Percentiles rank a stretch among this genome's conserved stretches.
phyloP scores from a whole-genome alignment of 2,113 vertebrate species.

The Oncorhynchus clarkii region DNA sequence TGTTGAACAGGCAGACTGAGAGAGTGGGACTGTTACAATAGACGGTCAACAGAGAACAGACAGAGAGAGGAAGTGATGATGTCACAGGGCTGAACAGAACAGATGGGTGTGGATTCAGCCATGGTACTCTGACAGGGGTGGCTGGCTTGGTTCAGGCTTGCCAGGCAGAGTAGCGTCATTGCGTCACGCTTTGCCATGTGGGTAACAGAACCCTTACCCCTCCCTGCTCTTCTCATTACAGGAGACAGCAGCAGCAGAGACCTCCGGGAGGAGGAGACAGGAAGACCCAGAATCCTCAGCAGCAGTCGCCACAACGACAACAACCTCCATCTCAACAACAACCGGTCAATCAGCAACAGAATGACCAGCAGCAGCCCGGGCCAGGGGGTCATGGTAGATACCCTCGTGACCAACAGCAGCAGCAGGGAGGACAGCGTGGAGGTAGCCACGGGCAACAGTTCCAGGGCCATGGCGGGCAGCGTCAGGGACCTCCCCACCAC shows the following conservation, averaged over 20 bases:
- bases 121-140: neutral
- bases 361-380: slow-evolving; percentile 58
- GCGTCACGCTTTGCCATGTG: neutral
- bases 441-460: slow-evolving; percentile 79
- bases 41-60: neutral
- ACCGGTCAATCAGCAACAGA: slow-evolving; percentile 48
- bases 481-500: slow-evolving; percentile 73
- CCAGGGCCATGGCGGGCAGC: slow-evolving; percentile 82
- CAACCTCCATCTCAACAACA: slow-evolving; percentile 66
- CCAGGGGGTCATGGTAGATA: slow-evolving; percentile 74
- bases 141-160: neutral
- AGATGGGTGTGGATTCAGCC: neutral
- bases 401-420: slow-evolving; percentile 62
- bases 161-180: too few relatives aligned
- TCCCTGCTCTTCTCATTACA: slow-evolving; percentile 64
- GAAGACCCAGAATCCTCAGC: slow-evolving; percentile 74
- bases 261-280: slow-evolving; percentile 70
- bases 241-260: slow-evolving; percentile 82
- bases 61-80: neutral
- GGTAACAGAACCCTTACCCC: slow-evolving; percentile 37
- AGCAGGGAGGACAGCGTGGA: neutral
- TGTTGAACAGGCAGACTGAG: neutral
- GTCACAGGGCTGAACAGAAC: neutral
- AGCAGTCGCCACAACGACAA: slow-evolving; percentile 54
- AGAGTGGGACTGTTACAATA: neutral